Evolutionary conservation across 2,797 vertebrate genomes (phyloP).

Genomic region (Semotilus atromaculatus): DNA sequence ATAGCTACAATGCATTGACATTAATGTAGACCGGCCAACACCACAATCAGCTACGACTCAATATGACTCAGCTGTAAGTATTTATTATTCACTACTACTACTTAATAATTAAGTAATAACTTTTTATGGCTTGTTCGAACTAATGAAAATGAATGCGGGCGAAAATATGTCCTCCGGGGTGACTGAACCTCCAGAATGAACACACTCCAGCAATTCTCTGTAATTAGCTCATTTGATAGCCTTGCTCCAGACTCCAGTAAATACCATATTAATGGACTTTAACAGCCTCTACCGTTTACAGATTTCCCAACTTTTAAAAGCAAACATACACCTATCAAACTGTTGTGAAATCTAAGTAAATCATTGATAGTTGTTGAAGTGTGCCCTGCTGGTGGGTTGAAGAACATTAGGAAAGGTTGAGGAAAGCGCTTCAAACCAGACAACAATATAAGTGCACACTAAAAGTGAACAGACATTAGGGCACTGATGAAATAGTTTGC

Average conservation of each 20-base stretch:
- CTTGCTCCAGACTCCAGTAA: slow-evolving; percentile 13
- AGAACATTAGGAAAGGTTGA: background rate
- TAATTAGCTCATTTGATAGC: background rate
- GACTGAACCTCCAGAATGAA: background rate
- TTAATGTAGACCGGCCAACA: background rate
- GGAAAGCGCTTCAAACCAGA: background rate
- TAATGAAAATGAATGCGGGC: background rate
- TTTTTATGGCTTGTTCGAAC: background rate
- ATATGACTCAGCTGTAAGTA: background rate
- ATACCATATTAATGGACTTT: slow-evolving; percentile 25
- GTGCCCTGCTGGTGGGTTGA: background rate
- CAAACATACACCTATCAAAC: slow-evolving; percentile 39
- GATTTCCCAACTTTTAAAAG: slow-evolving; percentile 22
- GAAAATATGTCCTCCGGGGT: background rate
- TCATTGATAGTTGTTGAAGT: slow-evolving; percentile 7
- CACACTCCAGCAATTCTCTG: background rate
- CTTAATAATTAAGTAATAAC: background rate
- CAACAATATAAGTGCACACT: background rate
- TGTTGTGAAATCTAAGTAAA: slow-evolving; percentile 45
- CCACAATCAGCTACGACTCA: background rate
- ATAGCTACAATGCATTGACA: background rate
- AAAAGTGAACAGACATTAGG: background rate
- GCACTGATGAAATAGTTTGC: background rate
- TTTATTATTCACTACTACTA: background rate
- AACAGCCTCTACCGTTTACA: slow-evolving; percentile 20